Evolutionary conservation across 2,888 invertebrate genomes (phyloP).

Genomic region (Cataglyphis livida): DNA sequence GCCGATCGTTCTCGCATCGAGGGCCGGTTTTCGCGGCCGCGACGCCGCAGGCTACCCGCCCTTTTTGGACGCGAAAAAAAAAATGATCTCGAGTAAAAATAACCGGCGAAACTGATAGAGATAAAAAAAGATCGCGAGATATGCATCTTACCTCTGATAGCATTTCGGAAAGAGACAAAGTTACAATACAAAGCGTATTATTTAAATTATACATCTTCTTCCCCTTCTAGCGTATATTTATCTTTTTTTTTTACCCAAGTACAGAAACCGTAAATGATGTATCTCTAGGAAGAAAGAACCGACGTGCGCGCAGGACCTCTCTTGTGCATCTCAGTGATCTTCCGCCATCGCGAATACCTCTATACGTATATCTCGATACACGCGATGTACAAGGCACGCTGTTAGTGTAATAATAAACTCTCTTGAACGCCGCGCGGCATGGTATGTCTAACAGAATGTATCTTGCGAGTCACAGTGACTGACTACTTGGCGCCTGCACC

Average conservation of each 20-base stretch:
- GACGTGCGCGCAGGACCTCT: constrained; percentile 8
- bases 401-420: constrained; percentile 68
- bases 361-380: constrained; percentile 51
- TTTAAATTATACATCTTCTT: neutral
- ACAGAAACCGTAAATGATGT: constrained; percentile 33
- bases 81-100: constrained; percentile 40
- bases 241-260: constrained; percentile 9
- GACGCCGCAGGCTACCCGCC: constrained; percentile 27
- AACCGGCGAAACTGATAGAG: constrained; percentile 19
- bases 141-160: neutral
- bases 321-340: constrained; percentile 29
- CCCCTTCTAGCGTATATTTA: neutral
- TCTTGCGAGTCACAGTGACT: constrained; percentile 65
- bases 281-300: neutral
- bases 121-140: neutral
- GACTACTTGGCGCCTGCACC: constrained; percentile 73
- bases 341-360: constrained; percentile 44
- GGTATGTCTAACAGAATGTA: constrained; percentile 58
- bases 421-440: constrained; percentile 47
- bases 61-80: constrained; percentile 38
- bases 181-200: neutral
- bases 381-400: constrained; percentile 61
- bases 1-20: constrained; percentile 33
- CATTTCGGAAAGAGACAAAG: neutral
- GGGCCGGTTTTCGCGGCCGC: constrained; percentile 43